A percentile compares a stretch with the other conserved stretches of the same genome.
phyloP scores from a whole-genome alignment of 2,797 vertebrate genomes.

The Sarcophilus harrisii region DNA sequence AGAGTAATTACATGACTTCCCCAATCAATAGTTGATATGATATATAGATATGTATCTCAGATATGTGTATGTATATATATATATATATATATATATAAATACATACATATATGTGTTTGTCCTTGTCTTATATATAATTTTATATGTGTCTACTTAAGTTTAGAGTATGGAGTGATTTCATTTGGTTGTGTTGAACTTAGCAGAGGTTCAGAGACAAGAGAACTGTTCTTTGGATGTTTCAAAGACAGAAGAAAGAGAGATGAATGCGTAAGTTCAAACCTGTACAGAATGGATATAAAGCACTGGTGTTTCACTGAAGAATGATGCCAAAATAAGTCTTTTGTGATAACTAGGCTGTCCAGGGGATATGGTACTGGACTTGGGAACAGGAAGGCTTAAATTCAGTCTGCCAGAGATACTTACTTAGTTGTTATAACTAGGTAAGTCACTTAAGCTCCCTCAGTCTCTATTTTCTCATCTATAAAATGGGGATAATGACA shows the following conservation, averaged over 20 bases:
- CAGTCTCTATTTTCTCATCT: neutral
- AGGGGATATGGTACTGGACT: neutral
- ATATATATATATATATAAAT: too few relatives aligned
- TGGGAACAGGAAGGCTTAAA: neutral
- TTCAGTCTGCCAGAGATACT: neutral
- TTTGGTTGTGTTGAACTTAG: neutral
- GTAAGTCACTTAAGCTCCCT: neutral
- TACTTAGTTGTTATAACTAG: neutral
- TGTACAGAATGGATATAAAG: neutral
- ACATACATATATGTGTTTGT: too few relatives aligned
- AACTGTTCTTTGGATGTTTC: neutral
- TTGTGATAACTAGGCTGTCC: neutral
- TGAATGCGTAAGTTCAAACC: neutral
- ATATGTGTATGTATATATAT: too few relatives aligned
- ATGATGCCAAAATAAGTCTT: neutral
- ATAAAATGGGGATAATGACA: neutral
- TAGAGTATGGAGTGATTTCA: constrained; percentile 46
- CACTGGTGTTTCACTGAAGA: neutral
- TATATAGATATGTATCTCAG: neutral
- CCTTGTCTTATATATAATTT: too few relatives aligned
- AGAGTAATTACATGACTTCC: constrained; percentile 50
- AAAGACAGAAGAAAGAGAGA: constrained; percentile 13
- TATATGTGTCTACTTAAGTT: constrained; percentile 18
- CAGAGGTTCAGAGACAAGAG: constrained; percentile 14
- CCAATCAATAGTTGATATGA: constrained; percentile 37